Conservation (phyloP, 2,888 invertebrate species). For the Tachina fera region DNA sequence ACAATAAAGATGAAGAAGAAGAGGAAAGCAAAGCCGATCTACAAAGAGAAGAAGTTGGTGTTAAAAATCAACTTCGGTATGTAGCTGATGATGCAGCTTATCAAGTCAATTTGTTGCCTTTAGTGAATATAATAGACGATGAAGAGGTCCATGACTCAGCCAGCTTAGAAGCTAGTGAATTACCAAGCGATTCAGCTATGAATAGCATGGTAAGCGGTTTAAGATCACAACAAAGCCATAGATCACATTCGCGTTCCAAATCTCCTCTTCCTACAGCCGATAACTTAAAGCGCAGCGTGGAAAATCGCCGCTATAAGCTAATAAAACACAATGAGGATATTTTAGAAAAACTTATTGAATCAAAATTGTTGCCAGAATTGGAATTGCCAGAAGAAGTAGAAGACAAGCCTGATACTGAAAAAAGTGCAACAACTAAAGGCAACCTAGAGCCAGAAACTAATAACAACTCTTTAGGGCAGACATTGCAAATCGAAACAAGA, state of each 20-base stretch:
- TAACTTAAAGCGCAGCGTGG: constrained; percentile 73
- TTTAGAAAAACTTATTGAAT: constrained; percentile 71
- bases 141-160: neutral
- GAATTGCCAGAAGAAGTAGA: neutral
- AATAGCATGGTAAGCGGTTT: constrained; percentile 47
- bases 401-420: constrained; percentile 1
- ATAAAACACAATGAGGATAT: constrained; percentile 75
- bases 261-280: constrained; percentile 74
- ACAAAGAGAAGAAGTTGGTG: neutral
- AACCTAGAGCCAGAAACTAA: neutral
- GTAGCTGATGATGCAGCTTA: constrained; percentile 74
- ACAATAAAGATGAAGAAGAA: neutral
- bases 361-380: constrained; percentile 56
- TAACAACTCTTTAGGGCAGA: constrained; percentile 35
- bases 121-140: constrained; percentile 58
- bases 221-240: constrained; percentile 1
- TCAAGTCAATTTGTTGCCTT: constrained; percentile 20
- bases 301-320: constrained; percentile 66
- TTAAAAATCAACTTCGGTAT: constrained; percentile 68
- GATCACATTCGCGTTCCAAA: constrained; percentile 73
- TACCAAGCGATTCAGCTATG: constrained; percentile 20
- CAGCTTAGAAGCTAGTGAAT: neutral
- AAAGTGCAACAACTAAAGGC: neutral
- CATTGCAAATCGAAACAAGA: constrained; percentile 55
- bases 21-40: neutral